Conservation (phyloP, 35 echinoderm and acorn worm species). For the Amphiura filiformis region DNA sequence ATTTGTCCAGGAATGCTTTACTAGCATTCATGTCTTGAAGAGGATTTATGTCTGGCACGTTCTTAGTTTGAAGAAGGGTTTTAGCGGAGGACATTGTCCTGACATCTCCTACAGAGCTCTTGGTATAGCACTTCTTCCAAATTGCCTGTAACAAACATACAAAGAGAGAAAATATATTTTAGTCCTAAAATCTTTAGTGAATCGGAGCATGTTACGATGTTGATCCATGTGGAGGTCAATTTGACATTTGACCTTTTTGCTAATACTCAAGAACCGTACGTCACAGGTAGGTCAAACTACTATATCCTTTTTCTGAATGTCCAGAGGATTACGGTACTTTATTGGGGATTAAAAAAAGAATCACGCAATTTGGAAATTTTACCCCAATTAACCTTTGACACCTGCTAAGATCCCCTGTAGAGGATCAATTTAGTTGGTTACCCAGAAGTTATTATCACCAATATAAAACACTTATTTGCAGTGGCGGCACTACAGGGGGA, state of each 20-base stretch:
- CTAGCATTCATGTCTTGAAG: constrained; percentile 66
- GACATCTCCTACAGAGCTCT: constrained; percentile 38
- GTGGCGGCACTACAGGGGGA: too few relatives aligned
- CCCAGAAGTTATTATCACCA: too few relatives aligned
- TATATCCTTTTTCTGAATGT: background rate
- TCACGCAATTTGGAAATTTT: too few relatives aligned
- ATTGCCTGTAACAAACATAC: constrained; percentile 50
- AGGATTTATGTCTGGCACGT: constrained; percentile 59
- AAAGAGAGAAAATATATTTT: background rate
- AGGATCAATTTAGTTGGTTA: too few relatives aligned
- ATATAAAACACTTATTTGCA: too few relatives aligned
- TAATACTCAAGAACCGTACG: background rate
- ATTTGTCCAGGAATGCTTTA: constrained; percentile 51
- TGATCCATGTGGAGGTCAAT: background rate
- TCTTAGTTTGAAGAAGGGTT: constrained; percentile 47
- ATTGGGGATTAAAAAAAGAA: too few relatives aligned
- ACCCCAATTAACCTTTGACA: too few relatives aligned
- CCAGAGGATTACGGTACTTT: background rate
- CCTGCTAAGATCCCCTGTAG: too few relatives aligned
- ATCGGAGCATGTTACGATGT: background rate
- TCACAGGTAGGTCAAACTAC: background rate
- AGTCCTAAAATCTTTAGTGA: background rate
- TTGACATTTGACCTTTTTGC: background rate
- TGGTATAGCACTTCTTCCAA: constrained; percentile 64
- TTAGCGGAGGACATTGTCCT: constrained; percentile 69